Evolutionary conservation across 2,888 invertebrate genomes (phyloP), one percentile per base, ranked within the genome.

Genomic region (Stictocephala bisonia): DNA sequence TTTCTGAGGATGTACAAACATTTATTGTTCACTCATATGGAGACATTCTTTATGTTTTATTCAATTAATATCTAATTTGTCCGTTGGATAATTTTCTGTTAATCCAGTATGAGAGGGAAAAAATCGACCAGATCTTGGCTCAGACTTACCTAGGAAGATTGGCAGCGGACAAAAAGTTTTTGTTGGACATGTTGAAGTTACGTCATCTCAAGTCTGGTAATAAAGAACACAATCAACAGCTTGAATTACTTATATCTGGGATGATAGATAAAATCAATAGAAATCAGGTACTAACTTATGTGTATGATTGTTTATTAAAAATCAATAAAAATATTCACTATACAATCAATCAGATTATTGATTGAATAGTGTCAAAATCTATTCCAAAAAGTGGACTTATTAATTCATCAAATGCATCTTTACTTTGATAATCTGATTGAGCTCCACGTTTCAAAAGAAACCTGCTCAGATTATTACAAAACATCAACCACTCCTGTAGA

Each of bases 91-190:
- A n/a, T n/a, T n/a, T n/a, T n/a, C n/a, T n/a, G n/a, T 51, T 44
- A 20, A 29, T 41, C 7, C 58, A 71, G 70, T 58, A 41, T 44
- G 58, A 71, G 13, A 29, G 13, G 7, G 58, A 58, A 20, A 22
- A 29, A 18, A 71, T 29, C 3, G 70, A 71, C 20, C 41, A n/a
- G 11, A 24, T 44, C 4, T 71, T 71, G 26, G 56, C 70, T 0
- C 29, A 48, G 48, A 71, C 29, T 13, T 71, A 71, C 22, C 70
- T 71, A 2, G 15, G 58, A 20, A 13, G 58, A 11, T 29, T 71
- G 27, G 70, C 70, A 26, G 31, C 41, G 11, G 58, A 71, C 48
- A 71, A 71, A 20, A 24, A 56, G 48, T 71, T 71, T 22, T 18
- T 58, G 27, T 27, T 29, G 18, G 29, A 71, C 6, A 20, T 56